phyloP scores from a whole-genome alignment of 2,888 invertebrate species.

The Agrochola lychnidis region DNA sequence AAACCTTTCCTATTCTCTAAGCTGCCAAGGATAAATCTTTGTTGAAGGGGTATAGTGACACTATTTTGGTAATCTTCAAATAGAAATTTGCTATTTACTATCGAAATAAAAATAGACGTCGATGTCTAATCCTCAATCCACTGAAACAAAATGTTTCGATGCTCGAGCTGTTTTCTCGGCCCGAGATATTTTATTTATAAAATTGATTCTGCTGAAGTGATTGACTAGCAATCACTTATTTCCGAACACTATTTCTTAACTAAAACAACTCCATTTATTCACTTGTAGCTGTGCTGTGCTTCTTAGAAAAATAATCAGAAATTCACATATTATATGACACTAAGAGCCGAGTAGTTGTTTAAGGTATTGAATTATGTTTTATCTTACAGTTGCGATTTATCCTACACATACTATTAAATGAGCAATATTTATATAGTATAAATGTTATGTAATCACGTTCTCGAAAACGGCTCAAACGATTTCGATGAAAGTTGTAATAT shows the following conservation, averaged over 20 bases:
- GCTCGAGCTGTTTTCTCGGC: slow-evolving; percentile 14
- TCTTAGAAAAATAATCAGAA: background rate
- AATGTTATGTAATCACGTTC: no score
- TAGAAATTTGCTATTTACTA: background rate
- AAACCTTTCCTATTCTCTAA: background rate
- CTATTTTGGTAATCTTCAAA: background rate
- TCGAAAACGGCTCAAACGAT: no score
- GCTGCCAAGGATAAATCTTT: no score
- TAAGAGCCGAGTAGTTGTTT: background rate
- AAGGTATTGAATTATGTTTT: background rate
- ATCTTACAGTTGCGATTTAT: background rate
- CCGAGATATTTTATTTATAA: slow-evolving; percentile 58
- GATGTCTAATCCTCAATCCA: background rate
- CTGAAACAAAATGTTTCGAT: slow-evolving; percentile 44
- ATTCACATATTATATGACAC: no score
- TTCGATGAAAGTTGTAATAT: no score
- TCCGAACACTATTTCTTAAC: slow-evolving; percentile 29
- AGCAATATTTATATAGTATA: no score
- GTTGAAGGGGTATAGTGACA: background rate
- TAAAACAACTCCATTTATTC: slow-evolving; percentile 16
- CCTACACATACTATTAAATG: no score
- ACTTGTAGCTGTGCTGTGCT: background rate
- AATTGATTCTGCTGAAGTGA: slow-evolving; percentile 49
- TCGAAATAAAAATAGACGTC: slow-evolving; percentile 9
- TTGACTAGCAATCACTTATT: slow-evolving; percentile 52